A percentile compares a stretch with the other conserved stretches of the same genome.
phyloP scores from a whole-genome alignment of 2,797 vertebrate species.

The Neostethus bicornis region DNA sequence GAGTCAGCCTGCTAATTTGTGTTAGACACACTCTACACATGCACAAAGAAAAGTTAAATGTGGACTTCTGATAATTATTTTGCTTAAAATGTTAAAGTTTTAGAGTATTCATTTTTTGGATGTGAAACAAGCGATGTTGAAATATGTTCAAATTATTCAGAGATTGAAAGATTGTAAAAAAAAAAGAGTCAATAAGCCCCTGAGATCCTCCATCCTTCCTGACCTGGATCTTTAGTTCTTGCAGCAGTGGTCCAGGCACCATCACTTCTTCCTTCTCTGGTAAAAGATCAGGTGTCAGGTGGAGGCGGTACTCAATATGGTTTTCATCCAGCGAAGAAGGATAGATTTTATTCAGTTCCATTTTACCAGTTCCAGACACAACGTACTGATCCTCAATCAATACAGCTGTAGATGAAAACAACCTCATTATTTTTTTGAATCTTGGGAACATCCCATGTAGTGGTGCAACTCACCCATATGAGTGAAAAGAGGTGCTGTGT shows the following conservation, averaged over 20 bases:
- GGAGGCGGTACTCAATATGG: conserved; percentile 82
- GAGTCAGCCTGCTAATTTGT: background rate
- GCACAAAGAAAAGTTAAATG: no score
- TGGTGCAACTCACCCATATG: conserved; percentile 87
- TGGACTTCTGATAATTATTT: no score
- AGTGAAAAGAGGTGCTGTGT: conserved; percentile 90
- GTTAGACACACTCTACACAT: background rate
- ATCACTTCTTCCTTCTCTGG: conserved; percentile 86
- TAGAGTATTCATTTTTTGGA: no score
- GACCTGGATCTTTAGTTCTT: conserved; percentile 89
- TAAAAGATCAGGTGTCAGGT: conserved; percentile 84
- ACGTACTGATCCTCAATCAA: conserved; percentile 79
- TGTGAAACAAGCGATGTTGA: no score
- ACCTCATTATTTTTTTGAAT: background rate
- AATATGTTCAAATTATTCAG: no score
- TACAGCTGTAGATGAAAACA: conserved; percentile 78
- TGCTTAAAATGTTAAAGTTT: no score
- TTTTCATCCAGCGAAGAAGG: conserved; percentile 89
- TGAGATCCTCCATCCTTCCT: conserved; percentile 3
- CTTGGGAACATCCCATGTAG: background rate
- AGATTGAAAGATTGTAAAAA: no score
- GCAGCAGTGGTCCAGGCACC: conserved; percentile 81
- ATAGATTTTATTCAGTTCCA: conserved; percentile 81
- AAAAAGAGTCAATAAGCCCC: no score
- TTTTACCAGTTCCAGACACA: conserved; percentile 82